phyloP scores from a whole-genome alignment of 1,140 invertebrate genomes.

The Caerostris extrusa region DNA sequence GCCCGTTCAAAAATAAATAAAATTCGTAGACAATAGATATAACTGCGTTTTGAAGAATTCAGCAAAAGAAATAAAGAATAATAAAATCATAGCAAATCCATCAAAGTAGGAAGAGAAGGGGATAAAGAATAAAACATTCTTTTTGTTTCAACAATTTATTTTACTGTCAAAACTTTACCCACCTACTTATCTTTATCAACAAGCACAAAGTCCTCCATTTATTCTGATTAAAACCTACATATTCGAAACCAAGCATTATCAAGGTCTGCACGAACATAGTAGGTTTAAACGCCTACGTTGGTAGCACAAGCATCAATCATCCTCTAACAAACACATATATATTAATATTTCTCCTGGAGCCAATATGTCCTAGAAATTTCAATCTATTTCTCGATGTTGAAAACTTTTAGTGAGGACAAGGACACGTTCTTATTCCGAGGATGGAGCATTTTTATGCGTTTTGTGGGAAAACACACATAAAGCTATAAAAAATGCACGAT shows the following conservation, averaged over 20 bases:
- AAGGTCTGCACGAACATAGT: slow-evolving; percentile 13
- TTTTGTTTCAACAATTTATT: slow-evolving; percentile 29
- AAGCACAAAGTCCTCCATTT: slow-evolving; percentile 27
- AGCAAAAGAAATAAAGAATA: not conserved
- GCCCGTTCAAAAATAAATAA: slow-evolving; percentile 26
- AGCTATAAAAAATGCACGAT: not conserved
- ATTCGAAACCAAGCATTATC: slow-evolving; percentile 3
- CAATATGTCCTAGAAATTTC: not conserved
- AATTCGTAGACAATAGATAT: not conserved
- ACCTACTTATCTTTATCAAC: slow-evolving; percentile 39
- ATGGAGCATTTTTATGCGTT: not conserved
- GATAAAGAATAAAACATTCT: slow-evolving; percentile 22
- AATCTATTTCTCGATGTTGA: slow-evolving; percentile 9
- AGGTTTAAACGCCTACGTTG: slow-evolving; percentile 25
- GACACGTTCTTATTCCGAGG: not conserved
- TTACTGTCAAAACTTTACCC: slow-evolving; percentile 32
- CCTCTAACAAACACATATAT: slow-evolving; percentile 17
- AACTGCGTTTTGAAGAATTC: slow-evolving; percentile 3
- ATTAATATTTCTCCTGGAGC: slow-evolving; percentile 8
- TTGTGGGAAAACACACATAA: not conserved
- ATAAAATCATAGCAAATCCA: not conserved
- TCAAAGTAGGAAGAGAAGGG: not conserved
- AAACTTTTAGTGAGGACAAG: not conserved
- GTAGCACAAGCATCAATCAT: not conserved
- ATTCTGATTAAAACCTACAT: slow-evolving; percentile 16